Evolutionary conservation across 2,113 vertebrate species (phyloP), one percentile per base, ranked within the genome.

Genomic region (Enhydra lutris): DNA sequence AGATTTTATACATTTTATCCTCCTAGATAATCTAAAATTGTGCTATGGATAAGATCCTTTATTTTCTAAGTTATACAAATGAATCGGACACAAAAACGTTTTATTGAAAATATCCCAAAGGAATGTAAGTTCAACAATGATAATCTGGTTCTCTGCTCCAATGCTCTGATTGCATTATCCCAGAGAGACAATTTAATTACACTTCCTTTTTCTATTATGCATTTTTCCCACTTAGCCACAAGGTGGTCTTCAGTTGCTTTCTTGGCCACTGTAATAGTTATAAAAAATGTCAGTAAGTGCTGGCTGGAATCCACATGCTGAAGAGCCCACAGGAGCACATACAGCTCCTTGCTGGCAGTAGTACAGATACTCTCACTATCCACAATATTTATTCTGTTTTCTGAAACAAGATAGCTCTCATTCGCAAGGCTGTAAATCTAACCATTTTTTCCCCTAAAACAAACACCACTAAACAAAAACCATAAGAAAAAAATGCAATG

Each of bases 301-400:
- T 39, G 52, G 24, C 45, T 73, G 63, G 45, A 94, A 92, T 59
- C n/a, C 2, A 0, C 26, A 4, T 12, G 42, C 50, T 31, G 14
- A 89, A 45, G 13, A 87, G 78, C 73, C 13, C 63, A 73, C 34
- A 47, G 73, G 63, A 89, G 50, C 52, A 88, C 50, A 82, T 10
- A 67, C 0, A 61, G 36, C 3, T 63, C 47, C 31, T 63, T 29
- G 42, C 29, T 47, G 74, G 1, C 14, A 91, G 76, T 63, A 79
- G 47, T 36, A 89, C 39, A 85, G 88, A 74, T 20, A 42, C 4
- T 79, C 42, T 63, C 57, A 88, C n/a, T 69, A 45, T 29, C 50
- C 47, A 36, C 52, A 93, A 73, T 59, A 95, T 96, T 96, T 95
- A 91, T 87, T 94, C 73, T 78, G 79, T 47, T 96, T 98, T 88